A percentile compares a stretch with the other conserved stretches of the same genome.
Evolutionary conservation across 2,113 vertebrate genomes (phyloP).

Genomic region (Dicentrarchus labrax): DNA sequence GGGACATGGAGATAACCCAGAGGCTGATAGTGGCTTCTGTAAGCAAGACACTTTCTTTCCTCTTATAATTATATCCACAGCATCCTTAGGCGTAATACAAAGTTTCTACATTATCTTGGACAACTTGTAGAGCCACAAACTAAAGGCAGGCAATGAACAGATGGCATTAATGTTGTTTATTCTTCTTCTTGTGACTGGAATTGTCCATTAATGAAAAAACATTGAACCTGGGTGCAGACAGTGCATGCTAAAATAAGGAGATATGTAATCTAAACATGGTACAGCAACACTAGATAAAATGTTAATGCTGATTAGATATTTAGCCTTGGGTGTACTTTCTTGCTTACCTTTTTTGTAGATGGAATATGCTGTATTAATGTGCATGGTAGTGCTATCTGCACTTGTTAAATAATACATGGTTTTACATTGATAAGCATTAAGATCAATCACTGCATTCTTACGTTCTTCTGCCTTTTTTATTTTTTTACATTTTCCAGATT

Average conservation of each 20-base stretch:
- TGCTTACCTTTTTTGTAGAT: no score
- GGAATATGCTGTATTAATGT: background rate
- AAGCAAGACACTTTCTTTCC: slow-evolving; percentile 35
- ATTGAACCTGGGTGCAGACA: background rate
- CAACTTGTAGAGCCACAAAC: background rate
- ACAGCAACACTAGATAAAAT: background rate
- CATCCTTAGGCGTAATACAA: background rate
- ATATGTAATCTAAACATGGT: background rate
- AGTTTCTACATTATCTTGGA: background rate
- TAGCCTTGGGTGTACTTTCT: no score
- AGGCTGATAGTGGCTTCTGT: slow-evolving; percentile 66
- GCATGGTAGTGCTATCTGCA: no score
- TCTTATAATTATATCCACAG: background rate
- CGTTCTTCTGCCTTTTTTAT: background rate
- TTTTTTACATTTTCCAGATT: slow-evolving; percentile 78
- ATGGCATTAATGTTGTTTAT: background rate
- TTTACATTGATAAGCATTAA: background rate
- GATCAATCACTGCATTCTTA: rapidly evolving
- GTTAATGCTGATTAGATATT: background rate
- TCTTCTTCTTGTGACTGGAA: background rate
- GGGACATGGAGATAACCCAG: slow-evolving; percentile 60
- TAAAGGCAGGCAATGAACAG: background rate
- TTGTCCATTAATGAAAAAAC: background rate
- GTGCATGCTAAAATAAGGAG: background rate
- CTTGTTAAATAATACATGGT: no score